A percentile compares a stretch with the other conserved stretches of the same genome.
Conservation (phyloP, 1,140 invertebrate genomes). For the Ceratina australensis region DNA sequence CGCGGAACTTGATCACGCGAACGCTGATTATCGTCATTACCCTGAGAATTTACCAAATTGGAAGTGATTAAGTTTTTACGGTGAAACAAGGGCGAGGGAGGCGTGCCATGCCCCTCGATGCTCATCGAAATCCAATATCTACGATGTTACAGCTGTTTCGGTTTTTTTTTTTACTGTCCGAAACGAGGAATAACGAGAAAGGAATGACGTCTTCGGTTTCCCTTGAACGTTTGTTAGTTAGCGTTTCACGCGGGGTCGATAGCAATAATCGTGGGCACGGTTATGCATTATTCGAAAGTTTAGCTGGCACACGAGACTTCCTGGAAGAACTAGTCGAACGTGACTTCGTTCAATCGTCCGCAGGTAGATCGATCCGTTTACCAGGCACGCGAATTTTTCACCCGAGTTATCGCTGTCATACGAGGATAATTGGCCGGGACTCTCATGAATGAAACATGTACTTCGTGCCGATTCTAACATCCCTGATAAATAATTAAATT, state of each 20-base stretch:
- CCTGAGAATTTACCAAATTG: neutral
- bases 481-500: no score
- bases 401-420: neutral
- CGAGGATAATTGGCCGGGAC: slow-evolving; percentile 10
- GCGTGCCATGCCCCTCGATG: no score
- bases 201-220: neutral
- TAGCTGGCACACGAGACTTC: slow-evolving; percentile 24
- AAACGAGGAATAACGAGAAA: neutral
- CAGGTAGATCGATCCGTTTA: slow-evolving; percentile 11
- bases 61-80: neutral
- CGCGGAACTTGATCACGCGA: slow-evolving; percentile 39
- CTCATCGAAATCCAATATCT: no score
- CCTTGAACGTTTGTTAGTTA: neutral
- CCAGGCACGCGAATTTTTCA: slow-evolving; percentile 29
- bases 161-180: neutral
- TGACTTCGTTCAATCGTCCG: neutral
- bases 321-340: slow-evolving; percentile 1
- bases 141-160: no score
- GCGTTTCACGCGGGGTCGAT: neutral
- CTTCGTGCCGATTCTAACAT: no score
- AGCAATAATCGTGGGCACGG: slow-evolving; percentile 3
- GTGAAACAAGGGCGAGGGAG: no score
- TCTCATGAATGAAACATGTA: neutral
- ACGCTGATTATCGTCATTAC: slow-evolving; percentile 34
- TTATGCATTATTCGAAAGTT: slow-evolving; percentile 24